Evolutionary conservation across 2,113 vertebrate species (phyloP).

Genomic region (Fregetta grallaria): DNA sequence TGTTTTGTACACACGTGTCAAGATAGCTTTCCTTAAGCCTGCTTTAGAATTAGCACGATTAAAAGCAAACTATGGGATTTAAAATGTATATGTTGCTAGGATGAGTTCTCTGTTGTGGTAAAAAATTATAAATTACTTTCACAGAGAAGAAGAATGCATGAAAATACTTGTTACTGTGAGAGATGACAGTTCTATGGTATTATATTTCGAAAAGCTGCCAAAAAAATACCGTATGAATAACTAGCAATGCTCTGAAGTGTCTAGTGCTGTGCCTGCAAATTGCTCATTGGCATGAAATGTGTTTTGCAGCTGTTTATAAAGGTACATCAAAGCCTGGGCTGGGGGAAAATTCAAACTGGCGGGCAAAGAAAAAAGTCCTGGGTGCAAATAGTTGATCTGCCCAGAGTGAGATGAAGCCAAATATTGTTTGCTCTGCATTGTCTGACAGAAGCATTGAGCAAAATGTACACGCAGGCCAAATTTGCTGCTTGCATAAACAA

Average conservation of each 20-base stretch:
- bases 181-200: conserved; percentile 35
- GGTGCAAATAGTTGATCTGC: conserved; percentile 45
- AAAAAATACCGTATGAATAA: conserved; percentile 52
- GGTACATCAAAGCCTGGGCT: conserved; percentile 58
- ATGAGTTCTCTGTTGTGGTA: conserved; percentile 30
- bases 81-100: not conserved
- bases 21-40: not conserved
- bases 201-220: conserved; percentile 48
- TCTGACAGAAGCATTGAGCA: conserved; percentile 34
- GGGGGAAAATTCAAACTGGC: conserved; percentile 34
- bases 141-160: conserved; percentile 47
- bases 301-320: conserved; percentile 59
- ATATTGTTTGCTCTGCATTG: conserved; percentile 55
- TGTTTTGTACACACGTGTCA: not conserved
- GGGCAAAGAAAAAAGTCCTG: conserved; percentile 43
- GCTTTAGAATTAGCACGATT: conserved; percentile 4
- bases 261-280: conserved; percentile 62
- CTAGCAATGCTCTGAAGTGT: conserved; percentile 51
- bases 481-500: conserved; percentile 43
- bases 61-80: not conserved
- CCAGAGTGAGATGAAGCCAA: conserved; percentile 49
- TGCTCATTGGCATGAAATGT: conserved; percentile 63
- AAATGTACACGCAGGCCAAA: conserved; percentile 38
- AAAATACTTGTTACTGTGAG: conserved; percentile 56
- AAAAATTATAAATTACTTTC: conserved; percentile 48